Evolutionary conservation across 2,797 vertebrate genomes (phyloP).

Genomic region (Xenentodon cancila): DNA sequence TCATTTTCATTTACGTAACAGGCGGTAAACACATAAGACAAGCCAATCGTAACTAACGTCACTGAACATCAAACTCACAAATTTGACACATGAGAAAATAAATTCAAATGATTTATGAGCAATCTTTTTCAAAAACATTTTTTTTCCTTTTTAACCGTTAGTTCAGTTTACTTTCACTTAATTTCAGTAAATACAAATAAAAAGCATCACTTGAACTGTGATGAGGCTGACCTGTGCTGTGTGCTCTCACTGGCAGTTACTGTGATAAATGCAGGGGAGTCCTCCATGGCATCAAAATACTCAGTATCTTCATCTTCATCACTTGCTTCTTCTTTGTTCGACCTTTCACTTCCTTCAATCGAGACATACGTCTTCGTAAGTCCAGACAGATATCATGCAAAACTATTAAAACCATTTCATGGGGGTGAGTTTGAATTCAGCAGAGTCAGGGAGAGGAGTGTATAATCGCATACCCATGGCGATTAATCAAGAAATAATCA

Average conservation of each 20-base stretch:
- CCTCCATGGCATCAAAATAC: conserved; percentile 99
- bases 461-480: conserved; percentile 61
- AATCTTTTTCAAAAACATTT: no score
- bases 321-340: conserved; percentile 92
- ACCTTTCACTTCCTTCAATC: conserved; percentile 80
- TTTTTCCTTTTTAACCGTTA: neutral
- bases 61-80: conserved; percentile 6
- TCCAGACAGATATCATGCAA: conserved; percentile 16
- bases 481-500: conserved; percentile 69
- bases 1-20: no score
- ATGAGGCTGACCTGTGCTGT: conserved; percentile 88
- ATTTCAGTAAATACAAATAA: conserved; percentile 1
- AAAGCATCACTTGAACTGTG: neutral
- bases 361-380: conserved; percentile 27
- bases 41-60: neutral
- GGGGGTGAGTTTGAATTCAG: conserved; percentile 16
- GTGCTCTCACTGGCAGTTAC: conserved; percentile 91
- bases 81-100: conserved; percentile 4
- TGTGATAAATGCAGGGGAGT: conserved; percentile 95
- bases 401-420: conserved; percentile 10
- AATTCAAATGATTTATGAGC: no score
- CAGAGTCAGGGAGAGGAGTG: conserved; percentile 28
- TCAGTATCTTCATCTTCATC: conserved; percentile 99
- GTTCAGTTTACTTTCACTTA: neutral
- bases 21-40: no score